Conservation (phyloP, 2,113 vertebrate species). For the Ancistrus triradiatus region DNA sequence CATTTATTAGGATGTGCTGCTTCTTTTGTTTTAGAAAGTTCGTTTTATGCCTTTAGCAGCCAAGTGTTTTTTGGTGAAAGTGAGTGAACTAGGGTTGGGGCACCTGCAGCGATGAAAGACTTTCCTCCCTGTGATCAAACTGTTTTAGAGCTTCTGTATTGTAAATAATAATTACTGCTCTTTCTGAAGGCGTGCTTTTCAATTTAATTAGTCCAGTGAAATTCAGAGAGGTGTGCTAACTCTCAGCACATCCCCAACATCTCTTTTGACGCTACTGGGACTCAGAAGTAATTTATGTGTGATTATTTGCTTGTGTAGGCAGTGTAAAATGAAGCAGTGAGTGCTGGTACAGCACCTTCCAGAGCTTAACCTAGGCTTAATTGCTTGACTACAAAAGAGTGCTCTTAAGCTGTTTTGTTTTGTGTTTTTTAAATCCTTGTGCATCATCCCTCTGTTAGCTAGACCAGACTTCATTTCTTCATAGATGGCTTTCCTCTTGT, state of each 20-base stretch:
- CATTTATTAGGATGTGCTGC: conserved; percentile 9
- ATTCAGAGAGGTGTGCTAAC: conserved; percentile 16
- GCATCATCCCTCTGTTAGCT: background rate
- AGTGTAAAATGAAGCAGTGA: conserved; percentile 37
- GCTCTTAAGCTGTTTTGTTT: background rate
- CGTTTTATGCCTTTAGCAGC: conserved; percentile 35
- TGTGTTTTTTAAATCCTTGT: background rate
- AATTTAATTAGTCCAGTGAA: conserved; percentile 41
- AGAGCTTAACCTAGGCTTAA: background rate
- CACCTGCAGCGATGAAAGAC: conserved; percentile 31
- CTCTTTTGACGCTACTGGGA: conserved; percentile 15
- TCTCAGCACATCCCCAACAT: background rate
- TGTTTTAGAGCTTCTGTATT: conserved; percentile 40
- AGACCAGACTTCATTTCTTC: background rate
- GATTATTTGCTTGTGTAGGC: conserved; percentile 33
- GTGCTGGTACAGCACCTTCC: conserved; percentile 30
- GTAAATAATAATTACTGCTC: conserved; percentile 44
- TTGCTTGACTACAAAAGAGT: background rate
- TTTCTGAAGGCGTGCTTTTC: conserved; percentile 31
- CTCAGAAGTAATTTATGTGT: conserved; percentile 29
- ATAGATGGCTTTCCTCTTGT: background rate
- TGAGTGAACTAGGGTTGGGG: background rate
- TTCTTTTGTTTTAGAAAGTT: conserved; percentile 30
- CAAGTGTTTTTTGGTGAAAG: background rate
- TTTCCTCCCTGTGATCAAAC: conserved; percentile 36